These are phyloP conservation scores for Burhinus bistriatus DNA, from an alignment of 2,113 vertebrate genomes.

Conservation along the genomic window DNA sequence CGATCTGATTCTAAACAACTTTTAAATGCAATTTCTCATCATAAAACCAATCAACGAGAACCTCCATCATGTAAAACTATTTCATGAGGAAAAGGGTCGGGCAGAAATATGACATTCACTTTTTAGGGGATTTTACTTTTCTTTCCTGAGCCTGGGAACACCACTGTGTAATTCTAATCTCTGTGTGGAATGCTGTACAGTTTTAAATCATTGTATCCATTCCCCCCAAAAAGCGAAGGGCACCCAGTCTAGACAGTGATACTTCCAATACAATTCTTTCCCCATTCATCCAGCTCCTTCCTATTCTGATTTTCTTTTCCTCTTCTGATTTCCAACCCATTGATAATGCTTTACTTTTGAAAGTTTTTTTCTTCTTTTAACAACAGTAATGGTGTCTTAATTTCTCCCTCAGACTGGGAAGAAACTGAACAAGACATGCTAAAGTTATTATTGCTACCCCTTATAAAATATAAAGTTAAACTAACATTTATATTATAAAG, in stretches of 20 bases:
- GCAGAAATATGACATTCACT: neutral
- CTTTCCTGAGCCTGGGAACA: neutral
- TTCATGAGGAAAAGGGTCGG: neutral
- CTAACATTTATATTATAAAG: neutral
- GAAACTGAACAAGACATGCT: neutral
- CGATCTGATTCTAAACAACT: neutral
- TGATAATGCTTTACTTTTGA: neutral
- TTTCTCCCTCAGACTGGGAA: neutral
- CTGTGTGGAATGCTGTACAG: neutral
- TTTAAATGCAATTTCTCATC: neutral
- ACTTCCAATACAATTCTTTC: neutral
- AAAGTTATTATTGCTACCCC: neutral
- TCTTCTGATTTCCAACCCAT: neutral
- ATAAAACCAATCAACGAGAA: neutral
- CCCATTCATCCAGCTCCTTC: neutral
- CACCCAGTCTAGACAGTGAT: neutral
- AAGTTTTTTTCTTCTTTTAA: neutral
- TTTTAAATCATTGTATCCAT: neutral
- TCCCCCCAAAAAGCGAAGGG: rapidly evolving
- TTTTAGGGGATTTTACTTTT: neutral
- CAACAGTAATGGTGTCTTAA: neutral
- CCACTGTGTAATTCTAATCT: neutral
- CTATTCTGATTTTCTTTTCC: neutral
- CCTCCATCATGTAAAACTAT: neutral
- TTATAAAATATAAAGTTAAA: neutral